A percentile compares a stretch with the other conserved stretches of the same genome.
phyloP scores from a whole-genome alignment of 2,888 invertebrate species.

The Xanthorhoe designata region DNA sequence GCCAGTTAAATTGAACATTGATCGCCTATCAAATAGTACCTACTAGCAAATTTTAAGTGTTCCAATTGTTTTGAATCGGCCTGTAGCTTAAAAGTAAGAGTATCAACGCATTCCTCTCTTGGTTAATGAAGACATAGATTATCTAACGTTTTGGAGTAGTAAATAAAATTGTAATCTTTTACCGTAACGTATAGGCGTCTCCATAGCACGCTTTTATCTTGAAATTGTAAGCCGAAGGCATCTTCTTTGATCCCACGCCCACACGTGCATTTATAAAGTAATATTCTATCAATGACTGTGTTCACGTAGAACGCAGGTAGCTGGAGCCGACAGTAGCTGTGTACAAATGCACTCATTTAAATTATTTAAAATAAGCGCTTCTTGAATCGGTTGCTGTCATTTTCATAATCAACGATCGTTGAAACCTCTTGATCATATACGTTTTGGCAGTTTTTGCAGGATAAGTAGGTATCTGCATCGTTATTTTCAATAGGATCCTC shows the following conservation, averaged over 20 bases:
- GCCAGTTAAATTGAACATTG: neutral
- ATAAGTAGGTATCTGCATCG: no score
- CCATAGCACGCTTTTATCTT: slow-evolving; percentile 78
- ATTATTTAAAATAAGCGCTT: neutral
- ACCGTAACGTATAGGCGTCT: slow-evolving; percentile 78
- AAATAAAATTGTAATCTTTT: slow-evolving; percentile 84
- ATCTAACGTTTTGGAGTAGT: slow-evolving; percentile 83
- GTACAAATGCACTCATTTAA: neutral
- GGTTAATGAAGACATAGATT: slow-evolving; percentile 86
- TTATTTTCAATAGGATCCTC: no score
- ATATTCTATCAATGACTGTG: slow-evolving; percentile 63
- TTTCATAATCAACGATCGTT: neutral
- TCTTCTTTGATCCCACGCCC: slow-evolving; percentile 82
- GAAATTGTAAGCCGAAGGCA: slow-evolving; percentile 73
- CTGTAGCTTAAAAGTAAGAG: slow-evolving; percentile 48
- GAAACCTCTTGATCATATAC: neutral
- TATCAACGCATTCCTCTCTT: slow-evolving; percentile 67
- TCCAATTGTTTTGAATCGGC: neutral
- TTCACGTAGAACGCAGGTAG: slow-evolving; percentile 17
- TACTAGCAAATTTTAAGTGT: neutral
- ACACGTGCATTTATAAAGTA: slow-evolving; percentile 71
- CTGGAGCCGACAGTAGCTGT: neutral
- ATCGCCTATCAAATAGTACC: neutral
- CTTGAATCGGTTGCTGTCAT: neutral
- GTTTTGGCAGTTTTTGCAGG: no score